phyloP scores from a whole-genome alignment of 2,113 vertebrate species.

The Corythornis vintsioides region DNA sequence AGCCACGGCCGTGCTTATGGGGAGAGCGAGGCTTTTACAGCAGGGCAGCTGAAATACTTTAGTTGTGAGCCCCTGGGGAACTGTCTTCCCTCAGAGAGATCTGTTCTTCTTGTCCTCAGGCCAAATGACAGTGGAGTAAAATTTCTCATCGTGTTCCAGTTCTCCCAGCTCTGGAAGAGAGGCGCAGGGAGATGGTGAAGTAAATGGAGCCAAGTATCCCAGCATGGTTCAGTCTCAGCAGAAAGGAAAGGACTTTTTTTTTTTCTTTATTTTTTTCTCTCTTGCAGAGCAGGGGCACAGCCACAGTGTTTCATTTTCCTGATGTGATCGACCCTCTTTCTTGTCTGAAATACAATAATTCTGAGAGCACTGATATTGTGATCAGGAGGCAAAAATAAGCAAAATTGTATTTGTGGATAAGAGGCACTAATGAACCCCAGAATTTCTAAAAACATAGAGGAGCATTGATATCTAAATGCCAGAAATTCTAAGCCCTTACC shows the following conservation, averaged over 20 bases:
- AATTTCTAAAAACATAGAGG: conserved; percentile 40
- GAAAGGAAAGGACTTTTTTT: background rate
- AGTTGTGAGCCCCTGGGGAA: conserved; percentile 46
- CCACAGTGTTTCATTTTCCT: background rate
- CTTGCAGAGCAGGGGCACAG: background rate
- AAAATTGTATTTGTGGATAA: background rate
- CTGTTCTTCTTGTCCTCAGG: conserved; percentile 16
- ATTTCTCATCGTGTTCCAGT: conserved; percentile 38
- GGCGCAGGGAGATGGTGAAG: background rate
- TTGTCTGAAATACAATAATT: background rate
- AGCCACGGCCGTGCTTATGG: background rate
- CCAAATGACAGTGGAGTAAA: conserved; percentile 40
- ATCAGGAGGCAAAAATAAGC: conserved; percentile 18
- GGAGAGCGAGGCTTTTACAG: conserved; percentile 4
- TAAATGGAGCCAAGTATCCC: conserved; percentile 17
- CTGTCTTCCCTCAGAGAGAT: conserved; percentile 32
- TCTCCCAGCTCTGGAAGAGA: conserved; percentile 41
- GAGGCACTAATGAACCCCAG: background rate
- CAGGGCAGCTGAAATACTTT: conserved; percentile 29
- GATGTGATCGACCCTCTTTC: background rate
- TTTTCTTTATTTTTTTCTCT: background rate
- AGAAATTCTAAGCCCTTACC: conserved; percentile 64
- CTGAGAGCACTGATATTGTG: background rate
- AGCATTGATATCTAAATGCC: conserved; percentile 64
- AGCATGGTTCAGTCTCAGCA: background rate